Evolutionary conservation across 2,888 invertebrate genomes (phyloP), one percentile per base, ranked within the genome.

Genomic region (Heteromurus nitidus): DNA sequence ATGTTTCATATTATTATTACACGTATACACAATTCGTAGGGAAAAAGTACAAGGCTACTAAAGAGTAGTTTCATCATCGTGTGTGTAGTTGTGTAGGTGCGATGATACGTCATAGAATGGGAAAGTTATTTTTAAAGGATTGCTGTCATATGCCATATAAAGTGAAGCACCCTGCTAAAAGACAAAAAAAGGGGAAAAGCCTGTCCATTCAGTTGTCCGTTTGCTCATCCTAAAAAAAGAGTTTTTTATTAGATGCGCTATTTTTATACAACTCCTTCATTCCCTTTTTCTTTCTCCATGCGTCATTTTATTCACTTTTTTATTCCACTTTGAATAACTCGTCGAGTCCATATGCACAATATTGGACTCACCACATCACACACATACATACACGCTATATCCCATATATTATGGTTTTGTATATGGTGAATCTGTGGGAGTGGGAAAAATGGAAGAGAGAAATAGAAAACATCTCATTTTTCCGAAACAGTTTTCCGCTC

Each of bases 291-390:
- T 31, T n/a, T n/a, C n/a, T n/a, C n/a, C n/a, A n/a, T 28, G 16
- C 42, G 24, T 58, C 58, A 20, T 62, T 73, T 62, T 73, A 73
- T 47, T 36, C 31, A 20, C 53, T 20, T 67, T 75, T 64, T 75
- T 67, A 65, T 75, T 65, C 28, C 22, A 73, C 30, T 60, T 67
- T 44, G 55, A 75, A 67, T 65, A 67, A 75, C 75, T 67, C 67
- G 22, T 30, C 9, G 58, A n/a, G n/a, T 16, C 16, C 5, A 28
- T 47, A n/a, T 5, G 47, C 5, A n/a, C 3, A 47, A 47, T 47
- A 16, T n/a, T n/a, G n/a, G n/a, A n/a, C n/a, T n/a, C n/a, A n/a
- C 47, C 11, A 16, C n/a, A 11, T 47, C 22, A 53, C 13, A 24
- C 22, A 53, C 24, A 53, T 53, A 3, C 24, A 13, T 36, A 36